Conservation (phyloP, 2,888 invertebrate species). For the Chironomus riparius region DNA sequence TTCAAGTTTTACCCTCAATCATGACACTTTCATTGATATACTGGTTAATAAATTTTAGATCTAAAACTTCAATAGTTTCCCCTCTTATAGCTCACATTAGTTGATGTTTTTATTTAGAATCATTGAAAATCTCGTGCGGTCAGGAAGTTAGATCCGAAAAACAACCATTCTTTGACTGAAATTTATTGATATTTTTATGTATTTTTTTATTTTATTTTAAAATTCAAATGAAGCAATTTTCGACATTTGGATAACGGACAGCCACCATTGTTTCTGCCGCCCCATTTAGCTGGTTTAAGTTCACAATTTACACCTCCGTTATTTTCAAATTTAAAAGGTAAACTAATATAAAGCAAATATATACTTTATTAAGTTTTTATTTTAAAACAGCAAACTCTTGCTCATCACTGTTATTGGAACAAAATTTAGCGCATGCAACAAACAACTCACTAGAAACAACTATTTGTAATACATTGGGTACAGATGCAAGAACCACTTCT, state of each 20-base stretch:
- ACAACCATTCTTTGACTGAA: background rate
- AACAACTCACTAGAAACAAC: conserved; percentile 32
- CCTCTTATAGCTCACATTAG: too few species aligned
- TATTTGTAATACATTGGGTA: conserved; percentile 37
- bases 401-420: background rate
- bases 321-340: conserved; percentile 73
- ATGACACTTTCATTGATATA: too few species aligned
- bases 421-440: conserved; percentile 34
- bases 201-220: background rate
- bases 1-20: too few species aligned
- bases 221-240: background rate
- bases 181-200: background rate
- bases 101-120: too few species aligned
- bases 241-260: conserved; percentile 13
- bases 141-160: background rate
- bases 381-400: background rate
- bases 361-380: too few species aligned
- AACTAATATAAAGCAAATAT: too few species aligned
- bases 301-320: conserved; percentile 73
- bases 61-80: too few species aligned
- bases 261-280: conserved; percentile 74
- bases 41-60: too few species aligned
- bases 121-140: background rate
- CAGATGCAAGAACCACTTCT: conserved; percentile 72
- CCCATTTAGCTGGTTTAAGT: conserved; percentile 62